Conservation (phyloP, 2,797 vertebrate genomes). For the Eurystomus glaucurus region DNA sequence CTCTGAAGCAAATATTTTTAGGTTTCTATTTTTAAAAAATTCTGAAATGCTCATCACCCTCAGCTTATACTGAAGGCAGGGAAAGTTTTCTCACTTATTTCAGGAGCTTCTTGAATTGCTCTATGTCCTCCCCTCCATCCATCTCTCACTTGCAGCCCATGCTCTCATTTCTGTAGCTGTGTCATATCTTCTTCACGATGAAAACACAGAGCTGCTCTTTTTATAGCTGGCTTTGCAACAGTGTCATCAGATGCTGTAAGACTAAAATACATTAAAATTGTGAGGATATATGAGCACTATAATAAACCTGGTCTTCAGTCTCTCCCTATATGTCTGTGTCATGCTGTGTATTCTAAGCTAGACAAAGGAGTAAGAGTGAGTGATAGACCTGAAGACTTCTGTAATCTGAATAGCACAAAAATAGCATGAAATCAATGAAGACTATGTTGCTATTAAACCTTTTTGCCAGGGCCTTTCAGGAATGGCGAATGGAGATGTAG, state of each 20-base stretch:
- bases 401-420: background rate
- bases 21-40: background rate
- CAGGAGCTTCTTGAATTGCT: background rate
- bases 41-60: background rate
- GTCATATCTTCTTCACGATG: background rate
- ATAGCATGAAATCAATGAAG: fast-evolving
- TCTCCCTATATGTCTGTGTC: background rate
- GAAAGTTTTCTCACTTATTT: background rate
- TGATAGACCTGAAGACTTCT: background rate
- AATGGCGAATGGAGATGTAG: background rate
- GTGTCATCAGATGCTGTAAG: background rate
- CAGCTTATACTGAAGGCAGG: background rate
- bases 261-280: background rate
- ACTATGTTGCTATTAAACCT: background rate
- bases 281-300: background rate
- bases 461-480: background rate
- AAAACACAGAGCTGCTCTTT: constrained; percentile 20
- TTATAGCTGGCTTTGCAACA: constrained; percentile 10
- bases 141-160: background rate
- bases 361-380: background rate
- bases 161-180: background rate
- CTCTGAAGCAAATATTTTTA: constrained; percentile 1
- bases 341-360: background rate
- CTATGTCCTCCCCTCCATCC: background rate
- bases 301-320: background rate